Evolutionary conservation across 2,113 vertebrate genomes (phyloP), one percentile per base, ranked within the genome.

Genomic region (Amphilophus citrinellus): DNA sequence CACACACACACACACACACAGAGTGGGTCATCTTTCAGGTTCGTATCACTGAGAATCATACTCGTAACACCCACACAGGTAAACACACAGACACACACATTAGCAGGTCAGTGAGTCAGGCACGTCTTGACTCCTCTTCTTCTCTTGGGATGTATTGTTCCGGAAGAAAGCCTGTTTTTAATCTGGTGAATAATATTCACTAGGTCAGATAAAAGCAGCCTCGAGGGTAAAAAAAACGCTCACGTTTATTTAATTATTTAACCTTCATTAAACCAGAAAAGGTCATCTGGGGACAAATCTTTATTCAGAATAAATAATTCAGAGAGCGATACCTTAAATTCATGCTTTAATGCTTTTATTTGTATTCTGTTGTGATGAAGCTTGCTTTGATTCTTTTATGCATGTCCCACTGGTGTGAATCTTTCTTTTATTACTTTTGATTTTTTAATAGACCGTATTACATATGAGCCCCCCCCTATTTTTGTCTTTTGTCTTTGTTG

Each of bases 131-230:
- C 39, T 39, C 50, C 8, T n/a, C n/a, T 10, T 22, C 10, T 27
- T 42, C 10, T 24, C 27, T 20, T 13, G 0, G 8, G 61, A 42
- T 5, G 30, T 88, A 75, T 42, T 66, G 57, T 85, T 80, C 88
- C 60, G 27, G 82, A 90, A 88, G 62, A 86, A 61, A 30, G 79
- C 32, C 39, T 66, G 77, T 82, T 87, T 53, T 60, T 85, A 76
- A 85, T 77, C 32, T n/a, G 7, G 76, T 39, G 84, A 87, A 61
- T 58, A 84, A 87, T 84, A 50, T 90, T 89, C 84, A 90, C 3
- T 61, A 60, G 80, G 77, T 89, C 85, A 82, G 79, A 86, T 86
- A 76, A 89, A 88, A 88, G 82, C 56, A 22, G 50, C 42, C 57
- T 58, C 0, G 18, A 61, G 80, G 87, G 60, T 37, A 35, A 59